Base-by-base conservation (phyloP, 2,797 vertebrate species). In the Sebastes diploproa region DNA sequence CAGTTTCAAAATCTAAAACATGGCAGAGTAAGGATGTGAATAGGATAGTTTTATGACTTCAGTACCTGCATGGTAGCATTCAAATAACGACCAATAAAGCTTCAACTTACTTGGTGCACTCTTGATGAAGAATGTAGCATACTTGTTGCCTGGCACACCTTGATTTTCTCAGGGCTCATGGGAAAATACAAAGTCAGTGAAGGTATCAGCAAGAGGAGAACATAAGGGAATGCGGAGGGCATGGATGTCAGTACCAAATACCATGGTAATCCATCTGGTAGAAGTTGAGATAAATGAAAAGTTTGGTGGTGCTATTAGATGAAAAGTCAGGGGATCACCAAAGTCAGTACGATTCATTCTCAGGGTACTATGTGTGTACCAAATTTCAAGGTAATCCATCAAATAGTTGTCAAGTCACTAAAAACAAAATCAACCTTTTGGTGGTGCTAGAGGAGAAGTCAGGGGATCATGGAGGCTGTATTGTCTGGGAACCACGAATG, bases 1-100 rank as follows among this genome's bases (percentile, higher is more conserved):
- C 64, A 56, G 56, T 77, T 82, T 68, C 27, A 80, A 76, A 72
- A 74, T 70, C 36, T 60, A 78, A 71, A 79, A 77, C 64, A 60
- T 42, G 62, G 62, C 22, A 42, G 61, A 62, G 10, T 36, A 62
- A 22, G 60, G 46, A 20, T 52, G 18, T 52, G 46, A 52, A 52
- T 52, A 20, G 7, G 46, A 52, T 52, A 52, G 18, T 64, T 68
- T 9, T 46, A 2, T 46, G 20, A 75, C 50, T 82, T 58, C 50
- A 76, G 14, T 36, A 18, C 11, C 7, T 42, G 20, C 14, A 20
- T 42, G 2, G 8, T 4, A 36, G 18, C 18, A 69, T 61, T 84
- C 9, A 58, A 27, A 56, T 50, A 32, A n/a, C 46, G 5, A n/a
- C 23, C 5, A 58, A 23, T 4, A 34, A 46, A 72, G 7, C 38